phyloP scores from a whole-genome alignment of 2,113 vertebrate species.

The Varanus komodoensis region DNA sequence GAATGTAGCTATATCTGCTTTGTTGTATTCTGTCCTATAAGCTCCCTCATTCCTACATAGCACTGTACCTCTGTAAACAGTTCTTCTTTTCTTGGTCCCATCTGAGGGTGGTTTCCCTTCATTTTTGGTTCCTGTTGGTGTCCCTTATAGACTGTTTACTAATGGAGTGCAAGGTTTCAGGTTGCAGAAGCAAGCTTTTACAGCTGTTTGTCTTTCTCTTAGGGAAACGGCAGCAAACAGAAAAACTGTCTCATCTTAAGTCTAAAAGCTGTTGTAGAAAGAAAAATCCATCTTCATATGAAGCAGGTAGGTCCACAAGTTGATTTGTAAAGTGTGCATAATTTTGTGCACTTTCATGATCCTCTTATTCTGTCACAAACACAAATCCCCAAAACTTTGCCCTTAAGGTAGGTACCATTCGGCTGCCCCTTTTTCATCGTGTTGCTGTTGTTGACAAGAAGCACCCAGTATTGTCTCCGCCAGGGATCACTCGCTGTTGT shows the following conservation, averaged over 20 bases:
- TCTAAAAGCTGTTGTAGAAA: slow-evolving; percentile 66
- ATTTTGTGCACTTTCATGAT: background rate
- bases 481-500: background rate
- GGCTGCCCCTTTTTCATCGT: background rate
- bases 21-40: background rate
- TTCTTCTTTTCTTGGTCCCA: background rate
- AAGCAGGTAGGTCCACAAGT: slow-evolving; percentile 77
- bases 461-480: background rate
- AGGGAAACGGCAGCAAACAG: slow-evolving; percentile 73
- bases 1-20: background rate
- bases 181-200: slow-evolving; percentile 20
- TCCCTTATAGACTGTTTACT: background rate
- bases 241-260: slow-evolving; percentile 72
- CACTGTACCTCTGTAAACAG: too few relatives aligned
- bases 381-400: background rate
- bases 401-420: background rate
- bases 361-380: background rate
- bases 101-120: background rate
- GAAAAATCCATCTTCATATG: slow-evolving; percentile 84
- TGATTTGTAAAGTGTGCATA: too few relatives aligned
- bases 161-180: background rate
- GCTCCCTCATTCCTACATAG: background rate
- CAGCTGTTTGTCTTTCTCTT: slow-evolving; percentile 62
- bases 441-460: background rate
- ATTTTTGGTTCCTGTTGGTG: slow-evolving; percentile 3